These are phyloP conservation scores for Cyanoderma ruficeps DNA, from an alignment of 2,113 vertebrate species.

Conservation along the genomic window DNA sequence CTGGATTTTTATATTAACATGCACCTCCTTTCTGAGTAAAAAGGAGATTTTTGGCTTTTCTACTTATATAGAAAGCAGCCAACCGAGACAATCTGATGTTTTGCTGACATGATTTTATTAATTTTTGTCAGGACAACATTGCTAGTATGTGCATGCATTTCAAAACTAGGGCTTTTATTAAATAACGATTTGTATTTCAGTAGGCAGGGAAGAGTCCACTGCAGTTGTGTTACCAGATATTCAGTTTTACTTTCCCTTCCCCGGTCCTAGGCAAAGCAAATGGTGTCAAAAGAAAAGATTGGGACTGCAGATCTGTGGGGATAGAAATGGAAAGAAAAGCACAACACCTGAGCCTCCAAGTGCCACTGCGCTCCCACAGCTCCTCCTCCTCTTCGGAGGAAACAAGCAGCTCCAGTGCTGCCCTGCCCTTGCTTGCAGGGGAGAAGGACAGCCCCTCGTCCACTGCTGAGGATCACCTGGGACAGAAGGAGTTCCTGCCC, in stretches of 20 bases:
- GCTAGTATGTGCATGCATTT: not conserved
- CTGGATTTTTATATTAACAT: not conserved
- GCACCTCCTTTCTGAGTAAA: not conserved
- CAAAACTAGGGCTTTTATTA: not conserved
- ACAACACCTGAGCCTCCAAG: slow-evolving; percentile 90
- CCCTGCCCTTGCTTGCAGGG: slow-evolving; percentile 87
- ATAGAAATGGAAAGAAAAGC: slow-evolving; percentile 83
- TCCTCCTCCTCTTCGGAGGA: slow-evolving; percentile 94
- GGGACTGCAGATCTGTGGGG: slow-evolving; percentile 81
- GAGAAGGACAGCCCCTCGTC: slow-evolving; percentile 90
- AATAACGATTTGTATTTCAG: not conserved
- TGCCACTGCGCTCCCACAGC: slow-evolving; percentile 89
- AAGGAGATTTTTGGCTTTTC: not conserved
- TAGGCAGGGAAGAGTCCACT: not conserved
- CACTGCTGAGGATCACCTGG: slow-evolving; percentile 77
- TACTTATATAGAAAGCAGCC: not conserved
- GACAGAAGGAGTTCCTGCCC: slow-evolving; percentile 71
- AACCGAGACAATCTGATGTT: not conserved
- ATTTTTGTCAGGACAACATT: not conserved
- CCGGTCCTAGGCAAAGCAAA: slow-evolving; percentile 76
- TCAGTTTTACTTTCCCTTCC: not conserved
- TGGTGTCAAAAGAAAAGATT: slow-evolving; percentile 81
- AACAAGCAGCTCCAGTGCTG: slow-evolving; percentile 92
- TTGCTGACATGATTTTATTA: not conserved
- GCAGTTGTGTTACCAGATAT: not conserved